Conservation (phyloP, 1,140 invertebrate species). For the Tetragonula clypearis region DNA sequence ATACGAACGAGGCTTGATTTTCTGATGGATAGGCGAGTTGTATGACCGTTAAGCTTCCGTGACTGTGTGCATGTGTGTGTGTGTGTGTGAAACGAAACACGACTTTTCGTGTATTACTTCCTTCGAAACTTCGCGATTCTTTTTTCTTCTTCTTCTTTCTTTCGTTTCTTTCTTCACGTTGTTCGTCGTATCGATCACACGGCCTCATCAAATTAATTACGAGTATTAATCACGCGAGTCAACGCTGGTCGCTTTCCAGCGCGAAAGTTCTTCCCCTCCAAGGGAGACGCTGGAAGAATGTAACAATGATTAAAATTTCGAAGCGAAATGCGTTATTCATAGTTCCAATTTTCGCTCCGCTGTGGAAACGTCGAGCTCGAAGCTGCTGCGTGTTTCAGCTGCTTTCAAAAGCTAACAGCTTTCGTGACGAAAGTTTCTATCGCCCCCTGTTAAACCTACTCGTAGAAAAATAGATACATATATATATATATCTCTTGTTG, state of each 20-base stretch:
- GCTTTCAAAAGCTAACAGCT: neutral
- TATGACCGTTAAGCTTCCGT: constrained; percentile 44
- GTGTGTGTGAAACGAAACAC: neutral
- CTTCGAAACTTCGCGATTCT: constrained; percentile 4
- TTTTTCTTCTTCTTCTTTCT: neutral
- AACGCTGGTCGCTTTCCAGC: too few relatives aligned
- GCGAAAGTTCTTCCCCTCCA: too few relatives aligned
- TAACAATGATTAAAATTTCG: too few relatives aligned
- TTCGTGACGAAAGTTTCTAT: neutral
- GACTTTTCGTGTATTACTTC: constrained; percentile 16
- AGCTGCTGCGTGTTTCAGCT: too few relatives aligned
- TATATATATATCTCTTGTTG: neutral
- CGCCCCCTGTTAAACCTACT: neutral
- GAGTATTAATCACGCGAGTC: too few relatives aligned
- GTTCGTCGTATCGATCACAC: neutral
- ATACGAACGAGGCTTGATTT: constrained; percentile 9
- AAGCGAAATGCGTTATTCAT: too few relatives aligned
- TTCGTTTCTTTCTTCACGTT: neutral
- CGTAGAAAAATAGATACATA: neutral
- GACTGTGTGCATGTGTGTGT: neutral
- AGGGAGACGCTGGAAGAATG: too few relatives aligned
- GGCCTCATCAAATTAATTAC: neutral
- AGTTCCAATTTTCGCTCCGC: too few relatives aligned
- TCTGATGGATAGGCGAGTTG: constrained; percentile 26
- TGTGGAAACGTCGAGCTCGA: too few relatives aligned